Evolutionary conservation across 2,113 vertebrate species (phyloP), one percentile per base, ranked within the genome.

Genomic region (Tyrannus savana): DNA sequence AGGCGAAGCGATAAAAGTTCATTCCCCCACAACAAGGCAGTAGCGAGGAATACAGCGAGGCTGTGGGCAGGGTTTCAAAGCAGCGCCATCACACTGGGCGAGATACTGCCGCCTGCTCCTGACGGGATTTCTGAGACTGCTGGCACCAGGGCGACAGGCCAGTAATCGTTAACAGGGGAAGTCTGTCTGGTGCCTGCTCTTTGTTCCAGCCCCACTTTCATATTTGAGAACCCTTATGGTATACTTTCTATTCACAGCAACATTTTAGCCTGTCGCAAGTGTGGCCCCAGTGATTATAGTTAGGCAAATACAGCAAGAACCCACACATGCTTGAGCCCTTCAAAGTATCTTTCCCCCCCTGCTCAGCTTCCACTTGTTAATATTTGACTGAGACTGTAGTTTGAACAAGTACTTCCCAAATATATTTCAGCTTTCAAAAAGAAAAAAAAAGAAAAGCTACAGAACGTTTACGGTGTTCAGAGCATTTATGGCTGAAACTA

Each of bases 161-260:
- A 15, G 95, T 97, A 98, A 96, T 98, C 96, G 94, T 96, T 98
- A 98, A 98, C 97, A 97, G 93, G 97, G 97, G 96, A 98, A 97
- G 96, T 97, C 96, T 97, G 97, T 96, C 97, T 96, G 96, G 77
- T 97, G 94, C 96, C 96, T 98, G 95, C 93, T 96, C 96, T 98
- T 97, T 98, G 97, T 98, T 97, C 94, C 95, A 97, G 84, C 74
- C 86, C 94, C 91, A 95, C 97, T 97, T 96, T 97, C 84, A 39
- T 96, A 97, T 97, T 97, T 97, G 92, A 98, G 97, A 97, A 97
- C 96, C 92, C 96, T 98, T 97, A 81, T 96, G 93, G 95, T 95
- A 93, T 52, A 95, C 92, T 96, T 97, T 93, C 93, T 95, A 96
- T 98, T 98, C 95, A 97, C 77, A 62, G 96, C 79, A 47, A 16